Percentiles rank a stretch among this genome's conserved stretches.
Evolutionary conservation across 2,113 vertebrate genomes (phyloP).

Genomic region (Hippoglossus stenolepis): DNA sequence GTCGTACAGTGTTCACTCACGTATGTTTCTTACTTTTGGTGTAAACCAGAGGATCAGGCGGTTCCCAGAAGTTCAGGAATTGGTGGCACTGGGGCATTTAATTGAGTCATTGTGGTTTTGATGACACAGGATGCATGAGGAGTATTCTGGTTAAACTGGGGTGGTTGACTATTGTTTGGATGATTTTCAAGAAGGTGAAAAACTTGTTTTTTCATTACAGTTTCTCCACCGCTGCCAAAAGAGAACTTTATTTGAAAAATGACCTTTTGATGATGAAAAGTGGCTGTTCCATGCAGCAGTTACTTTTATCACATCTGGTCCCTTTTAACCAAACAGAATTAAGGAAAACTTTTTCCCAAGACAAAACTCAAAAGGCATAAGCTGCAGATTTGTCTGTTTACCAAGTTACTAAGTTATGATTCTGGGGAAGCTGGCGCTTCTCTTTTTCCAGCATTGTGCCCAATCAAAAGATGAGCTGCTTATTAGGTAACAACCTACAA

Average conservation of each 20-base stretch:
- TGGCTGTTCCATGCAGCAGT: neutral
- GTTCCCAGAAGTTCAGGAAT: no score
- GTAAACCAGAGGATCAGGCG: no score
- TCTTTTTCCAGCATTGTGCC: neutral
- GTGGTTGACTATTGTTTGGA: neutral
- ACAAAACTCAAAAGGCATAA: constrained; percentile 28
- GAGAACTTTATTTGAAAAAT: neutral
- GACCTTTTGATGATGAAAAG: neutral
- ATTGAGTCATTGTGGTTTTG: no score
- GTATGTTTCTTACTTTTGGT: no score
- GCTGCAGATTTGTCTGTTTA: constrained; percentile 30
- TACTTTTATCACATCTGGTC: constrained; percentile 7
- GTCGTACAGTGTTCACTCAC: no score
- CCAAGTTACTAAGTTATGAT: constrained; percentile 21
- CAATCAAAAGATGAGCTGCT: constrained; percentile 23
- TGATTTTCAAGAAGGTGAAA: neutral
- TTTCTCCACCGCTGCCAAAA: neutral
- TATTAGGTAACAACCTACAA: neutral
- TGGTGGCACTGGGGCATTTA: no score
- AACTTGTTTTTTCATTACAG: neutral
- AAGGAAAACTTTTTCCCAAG: constrained; percentile 10
- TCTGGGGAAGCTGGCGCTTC: neutral
- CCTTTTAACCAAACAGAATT: constrained; percentile 17
- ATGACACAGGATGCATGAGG: no score
- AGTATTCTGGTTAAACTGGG: no score